Evolutionary conservation across 2,888 invertebrate genomes (phyloP), one percentile per base, ranked within the genome.

Genomic region (Ryuthela nishihirai): DNA sequence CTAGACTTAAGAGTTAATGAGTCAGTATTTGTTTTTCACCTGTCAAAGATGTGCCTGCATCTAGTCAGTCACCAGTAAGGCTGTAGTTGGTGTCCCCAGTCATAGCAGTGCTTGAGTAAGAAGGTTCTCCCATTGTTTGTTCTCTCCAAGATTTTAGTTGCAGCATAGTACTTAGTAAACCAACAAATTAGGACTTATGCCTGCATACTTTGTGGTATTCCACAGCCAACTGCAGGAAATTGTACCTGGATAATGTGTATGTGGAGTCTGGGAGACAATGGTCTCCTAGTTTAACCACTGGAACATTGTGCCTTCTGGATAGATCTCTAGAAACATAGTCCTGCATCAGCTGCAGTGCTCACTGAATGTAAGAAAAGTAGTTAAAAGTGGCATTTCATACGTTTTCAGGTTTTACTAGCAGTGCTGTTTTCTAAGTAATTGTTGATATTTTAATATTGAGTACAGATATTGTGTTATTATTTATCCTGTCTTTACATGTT

Each of bases 271-370:
- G 7, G 29, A 48, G 48, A 18, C 35, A 29, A 45, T 43, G 29
- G 34, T 25, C 39, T 48, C 43, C 38, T 50, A 32, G 36, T 45
- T 35, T 35, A 38, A 44, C 36, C 50, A 50, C 50, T 56, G 45
- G 34, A 56, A 59, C 59, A 39, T 55, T 53, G 59, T 59, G 59
- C 59, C 59, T 59, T 59, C 50, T 53, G 43, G 50, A 49, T 56
- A 40, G 35, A 25, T 38, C 23, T 43, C 26, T 23, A 38, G n/a
- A 43, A 39, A 44, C 35, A 26, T 58, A 52, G 56, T 50, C 52
- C 56, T 42, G 50, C 46, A 52, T 15, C 52, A 52, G 41, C 45
- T 17, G 20, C 35, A 41, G 34, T 52, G 56, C 56, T 58, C 56
- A 52, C 25, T 52, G 20, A 43, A 53, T 23, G 21, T 7, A 49